Evolutionary conservation across 1,140 invertebrate species (phyloP), one percentile per base, ranked within the genome.

Genomic region (Streblospio benedicti): DNA sequence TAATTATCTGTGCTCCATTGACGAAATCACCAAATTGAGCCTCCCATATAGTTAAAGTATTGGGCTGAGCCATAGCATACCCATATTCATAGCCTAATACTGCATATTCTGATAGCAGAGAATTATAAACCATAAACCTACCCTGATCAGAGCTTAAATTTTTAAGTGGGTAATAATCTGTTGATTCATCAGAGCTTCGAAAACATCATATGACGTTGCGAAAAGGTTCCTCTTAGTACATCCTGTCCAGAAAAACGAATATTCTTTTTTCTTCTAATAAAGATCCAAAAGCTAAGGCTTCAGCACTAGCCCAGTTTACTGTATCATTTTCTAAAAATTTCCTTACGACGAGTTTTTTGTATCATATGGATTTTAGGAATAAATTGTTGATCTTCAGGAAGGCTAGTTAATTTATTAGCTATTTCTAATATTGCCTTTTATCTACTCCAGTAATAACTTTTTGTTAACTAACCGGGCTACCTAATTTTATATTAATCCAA

Each of bases 11-110:
- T 28, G 96, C 96, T 18, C 91, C 97, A 76, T 99, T 99, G 76
- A 87, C 85, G 77, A 99, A 99, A 79, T 99, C 97, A 9, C 96
- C 97, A 78, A 99, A 99, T 76, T 99, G 85, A 23, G 94, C 96
- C 81, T 99, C 97, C 97, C 97, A 99, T 57, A 90, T 85, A 0
- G 98, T 92, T 52, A 99, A 76, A 0, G 95, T 90, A 81, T 99
- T 96, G 0, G 96, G 97, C 80, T 98, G 97, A 18, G 93, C 94
- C 86, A 97, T 92, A 0, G 93, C 95, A 79, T 95, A 99, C 32
- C 95, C 95, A 16, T 95, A 82, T 80, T 97, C 95, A 77, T 97
- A 97, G 0, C 85, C 93, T 38, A 38, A 38, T 38, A 38, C 35
- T 9, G 35, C 9, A n/a, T 9, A 38, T 38, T 38, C 35, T 38